Evolutionary conservation across 1,140 invertebrate genomes (phyloP).

Genomic region (Melitaea cinxia): DNA sequence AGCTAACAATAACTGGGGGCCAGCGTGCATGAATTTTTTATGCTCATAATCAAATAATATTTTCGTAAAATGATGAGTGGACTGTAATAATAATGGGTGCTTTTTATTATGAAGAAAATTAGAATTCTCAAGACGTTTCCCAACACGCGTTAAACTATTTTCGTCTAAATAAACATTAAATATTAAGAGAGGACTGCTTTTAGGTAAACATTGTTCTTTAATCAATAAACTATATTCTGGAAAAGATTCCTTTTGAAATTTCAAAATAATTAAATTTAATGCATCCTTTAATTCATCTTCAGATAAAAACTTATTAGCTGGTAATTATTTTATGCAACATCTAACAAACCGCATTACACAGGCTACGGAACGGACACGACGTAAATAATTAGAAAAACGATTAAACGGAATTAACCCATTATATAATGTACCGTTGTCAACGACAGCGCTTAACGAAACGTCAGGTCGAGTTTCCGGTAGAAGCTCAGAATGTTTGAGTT

Average conservation of each 20-base stretch:
- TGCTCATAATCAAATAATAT: background rate
- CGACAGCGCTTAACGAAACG: too few relatives aligned
- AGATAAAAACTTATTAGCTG: background rate
- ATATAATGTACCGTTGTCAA: too few relatives aligned
- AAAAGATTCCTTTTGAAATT: constrained; percentile 4
- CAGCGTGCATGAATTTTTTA: constrained; percentile 9
- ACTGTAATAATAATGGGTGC: background rate
- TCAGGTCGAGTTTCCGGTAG: too few relatives aligned
- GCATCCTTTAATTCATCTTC: background rate
- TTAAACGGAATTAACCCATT: background rate
- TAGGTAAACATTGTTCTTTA: background rate
- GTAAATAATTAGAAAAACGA: too few relatives aligned
- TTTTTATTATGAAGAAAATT: constrained; percentile 4
- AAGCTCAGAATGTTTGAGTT: too few relatives aligned
- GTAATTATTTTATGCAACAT: background rate
- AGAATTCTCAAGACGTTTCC: constrained; percentile 5
- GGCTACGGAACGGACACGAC: background rate
- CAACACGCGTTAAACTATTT: background rate
- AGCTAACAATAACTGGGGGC: constrained; percentile 2
- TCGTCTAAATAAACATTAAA: constrained; percentile 15
- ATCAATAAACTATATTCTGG: background rate
- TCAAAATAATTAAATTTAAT: background rate
- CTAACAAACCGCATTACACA: background rate
- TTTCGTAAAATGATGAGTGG: too few relatives aligned
- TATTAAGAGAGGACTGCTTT: background rate